Base-by-base conservation (phyloP, 2,113 vertebrate genomes). In the Larimichthys polyactis region DNA sequence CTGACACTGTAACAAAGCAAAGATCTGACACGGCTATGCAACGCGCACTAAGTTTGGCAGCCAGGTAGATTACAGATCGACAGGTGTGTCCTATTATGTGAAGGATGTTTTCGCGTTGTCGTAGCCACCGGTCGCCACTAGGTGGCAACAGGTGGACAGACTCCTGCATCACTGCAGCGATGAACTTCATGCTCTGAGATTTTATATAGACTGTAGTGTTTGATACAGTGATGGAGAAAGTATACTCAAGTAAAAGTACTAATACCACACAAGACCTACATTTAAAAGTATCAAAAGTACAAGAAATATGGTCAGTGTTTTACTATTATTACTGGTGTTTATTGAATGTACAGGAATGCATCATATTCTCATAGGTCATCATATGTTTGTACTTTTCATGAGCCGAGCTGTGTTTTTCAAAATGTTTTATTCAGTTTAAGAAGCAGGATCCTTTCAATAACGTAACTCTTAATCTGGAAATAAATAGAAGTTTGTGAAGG, bases 31-130 rank as follows among this genome's bases (percentile, higher is more conserved):
- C 54, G 16, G 15, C 46, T 19, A 4, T 6, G 51, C 32, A 27
- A 24, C 5, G 15, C 19, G 22, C 32, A 10, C 22, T 59, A 46
- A 22, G 4, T 51, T 27, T 10, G 5, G n/a, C 40, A 49, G 62
- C 49, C 60, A 7, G 57, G 10, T 11, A 70, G 32, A 46, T 79
- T 46, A 51, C 81, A 75, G 65, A 22, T 17, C 78, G 46, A 73
- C 92, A 92, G 90, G 88, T 93, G 92, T 29, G 67, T 36, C 64
- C 46, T 36, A 75, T 91, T 87, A 75, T 11, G 32, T 43, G 60
- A 20, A 27, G 19, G 36, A 2, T 27, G 32, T 29, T 22, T 40
- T 22, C 12, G 24, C 0, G 4, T 4, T 78, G 87, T 69, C 20
- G 0, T 81, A 6, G 16, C 83, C 32, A 19, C 1, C 0, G 4